Evolutionary conservation across 2,797 vertebrate species (phyloP), one percentile per base, ranked within the genome.

Genomic region (Psittacula echo): DNA sequence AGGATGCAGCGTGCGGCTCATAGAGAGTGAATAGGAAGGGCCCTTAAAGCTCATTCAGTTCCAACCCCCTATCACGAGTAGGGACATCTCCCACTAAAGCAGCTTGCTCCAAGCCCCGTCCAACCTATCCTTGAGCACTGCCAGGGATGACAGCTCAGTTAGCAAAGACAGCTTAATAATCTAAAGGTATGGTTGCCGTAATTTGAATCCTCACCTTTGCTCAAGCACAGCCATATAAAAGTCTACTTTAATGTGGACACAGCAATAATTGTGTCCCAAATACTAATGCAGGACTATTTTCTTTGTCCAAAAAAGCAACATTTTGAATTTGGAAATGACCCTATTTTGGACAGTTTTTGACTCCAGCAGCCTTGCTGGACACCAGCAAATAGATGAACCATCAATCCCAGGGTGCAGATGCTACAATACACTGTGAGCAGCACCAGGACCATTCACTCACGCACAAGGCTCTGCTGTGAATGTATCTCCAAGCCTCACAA

Each of bases 351-450:
- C 29, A 65, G 7, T 8, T 76, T 61, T 74, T 15, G 44, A 54
- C 54, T 54, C 29, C 26, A 16, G 58, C n/a, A 85, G 67, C 50
- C 19, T 2, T 1, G 10, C 48, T 50, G 70, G 78, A 48, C 53
- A 60, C 26, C 37, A 47, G 67, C 19, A 47, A 16, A 22, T 0
- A 2, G 39, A 34, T 76, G 51, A 58, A 6, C 4, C 64, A 5
- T 6, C 65, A 64, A 74, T 32, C 67, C 78, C 75, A 5, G 13
- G 0, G 47, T 0, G 58, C 87, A 70, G 67, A 67, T 5, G 8
- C 42, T 8, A 34, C 1, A 4, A 7, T 1, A 56, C 17, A 17
- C 13, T 0, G 7, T 3, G 7, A 6, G 37, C n/a, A 39, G 53
- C 2, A 20, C 78, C 85, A 80, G 37, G 27, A 6, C 20, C 6